Evolutionary conservation across 2,888 invertebrate species (phyloP).

Genomic region (Drosophila infuscata): DNA sequence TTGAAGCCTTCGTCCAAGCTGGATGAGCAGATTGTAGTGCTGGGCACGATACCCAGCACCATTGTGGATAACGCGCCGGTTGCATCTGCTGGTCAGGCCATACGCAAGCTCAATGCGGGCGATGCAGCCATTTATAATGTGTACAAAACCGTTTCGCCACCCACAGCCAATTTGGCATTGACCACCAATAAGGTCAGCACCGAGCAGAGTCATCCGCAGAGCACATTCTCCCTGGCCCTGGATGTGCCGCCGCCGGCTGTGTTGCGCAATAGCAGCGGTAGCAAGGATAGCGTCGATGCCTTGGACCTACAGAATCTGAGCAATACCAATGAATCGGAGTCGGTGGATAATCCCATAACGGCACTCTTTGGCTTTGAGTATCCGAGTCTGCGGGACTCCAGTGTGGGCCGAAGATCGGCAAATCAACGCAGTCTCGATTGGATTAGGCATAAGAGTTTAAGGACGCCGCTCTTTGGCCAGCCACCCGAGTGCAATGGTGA

Average conservation of each 20-base stretch:
- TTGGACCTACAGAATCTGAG: constrained; percentile 82
- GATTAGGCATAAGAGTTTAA: constrained; percentile 64
- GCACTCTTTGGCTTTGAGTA: constrained; percentile 74
- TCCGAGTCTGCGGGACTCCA: constrained; percentile 67
- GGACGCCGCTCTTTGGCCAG: constrained; percentile 83
- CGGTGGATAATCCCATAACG: constrained; percentile 79
- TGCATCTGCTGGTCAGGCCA: constrained; percentile 58
- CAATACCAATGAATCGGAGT: constrained; percentile 83
- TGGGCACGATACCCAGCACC: constrained; percentile 71
- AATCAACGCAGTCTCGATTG: constrained; percentile 69
- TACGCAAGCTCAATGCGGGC: constrained; percentile 68
- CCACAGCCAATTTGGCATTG: constrained; percentile 72
- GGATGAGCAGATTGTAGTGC: constrained; percentile 64
- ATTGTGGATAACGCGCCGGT: constrained; percentile 59
- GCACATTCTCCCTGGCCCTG: constrained; percentile 56
- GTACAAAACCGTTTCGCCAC: constrained; percentile 80
- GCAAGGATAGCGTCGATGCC: constrained; percentile 71
- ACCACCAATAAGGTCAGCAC: constrained; percentile 78
- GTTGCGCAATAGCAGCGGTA: constrained; percentile 73
- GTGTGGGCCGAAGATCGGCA: constrained; percentile 71
- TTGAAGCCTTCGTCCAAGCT: constrained; percentile 57
- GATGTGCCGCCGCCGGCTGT: constrained; percentile 67
- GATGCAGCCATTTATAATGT: constrained; percentile 78
- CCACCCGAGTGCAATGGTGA: constrained; percentile 84
- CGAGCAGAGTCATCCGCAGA: constrained; percentile 55